Base-by-base conservation (phyloP, 2,797 vertebrate species). In the Diceros bicornis region DNA sequence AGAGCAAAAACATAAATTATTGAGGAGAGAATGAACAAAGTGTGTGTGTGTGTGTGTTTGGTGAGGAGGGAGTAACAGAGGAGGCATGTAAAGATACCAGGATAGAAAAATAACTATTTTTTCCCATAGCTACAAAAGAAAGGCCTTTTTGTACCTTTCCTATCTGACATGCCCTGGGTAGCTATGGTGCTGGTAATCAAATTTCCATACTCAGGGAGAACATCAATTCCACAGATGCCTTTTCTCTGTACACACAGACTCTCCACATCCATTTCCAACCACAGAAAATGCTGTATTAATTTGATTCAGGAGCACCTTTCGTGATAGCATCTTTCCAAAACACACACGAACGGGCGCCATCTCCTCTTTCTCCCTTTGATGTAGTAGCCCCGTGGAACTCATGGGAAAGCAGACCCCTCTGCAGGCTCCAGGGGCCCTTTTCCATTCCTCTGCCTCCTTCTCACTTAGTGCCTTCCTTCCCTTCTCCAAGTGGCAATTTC, bases 271-370 rank as follows among this genome's bases (percentile, higher is more conserved):
- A 82, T 90, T 95, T 27, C 82, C n/a, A 92, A 74, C 62, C 88
- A 94, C 71, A 95, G 92, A 94, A 97, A 96, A 88, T 23, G 25
- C 64, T 78, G 23, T 23, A 59, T 88, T 97, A 95, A 95, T 97
- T 96, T 83, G 81, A 89, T 96, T 89, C 97, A 89, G 89, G 77
- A 78, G 41, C n/a, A 89, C 84, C 47, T 94, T 87, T 94, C 68
- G 61, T 78, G 79, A 96, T 90, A 96, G n/a, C 34, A 79, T 94
- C 84, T 96, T 96, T 85, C 20, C 27, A 64, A 92, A 92, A 61
- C 52, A 62, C 50, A 66, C 44, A 84, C 18, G 32, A 59, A 79
- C 11, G 0, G 68, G 9, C 55, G 72, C 32, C 6, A 7, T 82
- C 34, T 94, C 71, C 25, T 94, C 41, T 83, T 64, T 90, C 32